phyloP scores from a whole-genome alignment of 2,113 vertebrate genomes.

The Sylvia atricapilla region DNA sequence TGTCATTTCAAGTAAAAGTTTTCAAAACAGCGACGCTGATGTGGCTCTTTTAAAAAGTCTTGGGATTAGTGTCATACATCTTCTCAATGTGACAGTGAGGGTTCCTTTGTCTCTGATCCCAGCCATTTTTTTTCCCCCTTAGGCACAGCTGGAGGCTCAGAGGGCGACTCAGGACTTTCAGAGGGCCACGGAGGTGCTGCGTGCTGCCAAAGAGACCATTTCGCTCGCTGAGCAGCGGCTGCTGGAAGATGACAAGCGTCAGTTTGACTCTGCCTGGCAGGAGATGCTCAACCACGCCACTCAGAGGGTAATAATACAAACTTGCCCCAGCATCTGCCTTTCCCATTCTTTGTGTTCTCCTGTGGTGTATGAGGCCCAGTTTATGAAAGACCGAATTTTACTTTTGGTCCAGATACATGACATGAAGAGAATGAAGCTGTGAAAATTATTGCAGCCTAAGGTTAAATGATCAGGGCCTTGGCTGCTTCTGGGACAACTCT shows the following conservation, averaged over 20 bases:
- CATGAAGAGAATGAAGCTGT: not conserved
- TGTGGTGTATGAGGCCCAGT: not conserved
- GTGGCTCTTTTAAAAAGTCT: not conserved
- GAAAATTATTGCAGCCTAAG: not conserved
- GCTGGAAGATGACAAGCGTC: slow-evolving; percentile 91
- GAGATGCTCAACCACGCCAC: slow-evolving; percentile 99
- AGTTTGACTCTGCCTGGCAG: slow-evolving; percentile 98
- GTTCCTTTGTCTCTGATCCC: not conserved
- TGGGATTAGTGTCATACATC: not conserved
- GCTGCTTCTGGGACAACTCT: not conserved
- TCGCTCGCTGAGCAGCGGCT: slow-evolving; percentile 91
- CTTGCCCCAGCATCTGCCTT: not conserved
- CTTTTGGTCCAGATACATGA: fast-evolving
- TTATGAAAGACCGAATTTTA: not conserved
- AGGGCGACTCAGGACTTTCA: slow-evolving; percentile 95
- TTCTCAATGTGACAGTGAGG: not conserved
- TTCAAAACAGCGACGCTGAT: fast-evolving
- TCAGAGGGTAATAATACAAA: slow-evolving; percentile 80
- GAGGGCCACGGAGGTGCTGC: slow-evolving; percentile 90
- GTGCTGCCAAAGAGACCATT: slow-evolving; percentile 95
- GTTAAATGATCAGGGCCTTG: not conserved
- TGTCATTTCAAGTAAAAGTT: not conserved
- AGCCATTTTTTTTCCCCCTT: not conserved
- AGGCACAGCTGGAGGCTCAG: slow-evolving; percentile 95
- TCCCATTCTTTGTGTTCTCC: not conserved